Percentiles rank a stretch among this genome's conserved stretches.
These are phyloP conservation scores for Vimba vimba DNA, from an alignment of 2,113 vertebrate species.

Conservation along the genomic window DNA sequence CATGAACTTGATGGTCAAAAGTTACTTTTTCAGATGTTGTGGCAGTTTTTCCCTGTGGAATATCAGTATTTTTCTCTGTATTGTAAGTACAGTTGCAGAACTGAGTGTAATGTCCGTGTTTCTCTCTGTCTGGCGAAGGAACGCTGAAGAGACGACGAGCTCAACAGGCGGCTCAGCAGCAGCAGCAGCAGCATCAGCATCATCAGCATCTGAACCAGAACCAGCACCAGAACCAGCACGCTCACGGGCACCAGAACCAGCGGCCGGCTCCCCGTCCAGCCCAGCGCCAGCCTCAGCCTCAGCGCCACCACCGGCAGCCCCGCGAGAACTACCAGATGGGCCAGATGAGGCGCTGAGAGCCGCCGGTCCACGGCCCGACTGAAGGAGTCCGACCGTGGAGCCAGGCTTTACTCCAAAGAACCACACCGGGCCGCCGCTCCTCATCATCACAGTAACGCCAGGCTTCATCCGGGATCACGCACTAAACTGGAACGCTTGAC, in stretches of 20 bases:
- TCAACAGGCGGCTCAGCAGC: constrained; percentile 81
- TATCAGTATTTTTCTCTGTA: too few relatives aligned
- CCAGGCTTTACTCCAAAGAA: too few relatives aligned
- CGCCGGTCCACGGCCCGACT: constrained; percentile 41
- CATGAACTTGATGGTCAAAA: too few relatives aligned
- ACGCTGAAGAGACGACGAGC: constrained; percentile 96
- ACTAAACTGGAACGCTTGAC: constrained; percentile 26
- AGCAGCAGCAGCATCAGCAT: constrained; percentile 62
- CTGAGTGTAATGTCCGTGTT: too few relatives aligned
- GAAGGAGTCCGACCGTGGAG: not conserved
- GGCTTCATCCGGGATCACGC: too few relatives aligned
- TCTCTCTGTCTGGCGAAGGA: constrained; percentile 71
- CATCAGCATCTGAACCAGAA: constrained; percentile 49
- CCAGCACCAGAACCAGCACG: constrained; percentile 48
- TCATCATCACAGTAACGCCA: not conserved
- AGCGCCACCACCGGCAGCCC: constrained; percentile 87
- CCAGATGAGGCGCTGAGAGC: constrained; percentile 93
- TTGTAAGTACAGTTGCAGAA: too few relatives aligned
- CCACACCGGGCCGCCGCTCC: constrained; percentile 66
- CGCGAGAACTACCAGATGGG: constrained; percentile 99
- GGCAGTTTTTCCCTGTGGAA: too few relatives aligned
- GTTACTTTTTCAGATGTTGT: too few relatives aligned
- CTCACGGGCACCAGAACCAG: constrained; percentile 67
- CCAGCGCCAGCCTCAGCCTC: constrained; percentile 84
- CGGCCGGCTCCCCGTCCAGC: constrained; percentile 62